phyloP scores from a whole-genome alignment of 2,797 vertebrate genomes.

The Melanotaenia nigrans region DNA sequence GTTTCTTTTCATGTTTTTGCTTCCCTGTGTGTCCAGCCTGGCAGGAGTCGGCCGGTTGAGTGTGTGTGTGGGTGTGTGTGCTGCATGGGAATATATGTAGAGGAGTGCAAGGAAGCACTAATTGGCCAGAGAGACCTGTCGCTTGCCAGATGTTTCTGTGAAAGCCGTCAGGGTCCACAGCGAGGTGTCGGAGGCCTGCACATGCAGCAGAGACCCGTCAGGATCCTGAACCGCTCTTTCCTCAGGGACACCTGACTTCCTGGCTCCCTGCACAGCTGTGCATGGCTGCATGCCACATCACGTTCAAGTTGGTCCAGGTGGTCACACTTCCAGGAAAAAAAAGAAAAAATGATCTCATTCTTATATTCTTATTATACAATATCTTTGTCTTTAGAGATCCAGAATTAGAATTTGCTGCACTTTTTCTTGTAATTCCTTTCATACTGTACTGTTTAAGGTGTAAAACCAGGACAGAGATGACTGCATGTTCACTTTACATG shows the following conservation, averaged over 20 bases:
- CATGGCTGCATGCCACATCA: constrained; percentile 45
- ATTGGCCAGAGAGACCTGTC: constrained; percentile 73
- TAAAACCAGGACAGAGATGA: constrained; percentile 33
- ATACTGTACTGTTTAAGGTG: not conserved
- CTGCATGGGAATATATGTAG: constrained; percentile 42
- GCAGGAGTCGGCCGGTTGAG: constrained; percentile 57
- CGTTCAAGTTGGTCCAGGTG: constrained; percentile 2
- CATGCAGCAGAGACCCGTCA: constrained; percentile 38
- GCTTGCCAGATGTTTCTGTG: constrained; percentile 77
- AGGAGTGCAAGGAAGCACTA: constrained; percentile 61
- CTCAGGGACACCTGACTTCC: constrained; percentile 62
- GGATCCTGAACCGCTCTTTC: constrained; percentile 49
- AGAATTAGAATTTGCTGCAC: not conserved
- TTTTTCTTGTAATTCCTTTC: not conserved
- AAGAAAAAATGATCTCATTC: constrained; percentile 16
- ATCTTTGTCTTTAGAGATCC: constrained; percentile 20
- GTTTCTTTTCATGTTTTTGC: constrained; percentile 78
- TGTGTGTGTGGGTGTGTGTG: constrained; percentile 16
- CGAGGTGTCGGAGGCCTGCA: constrained; percentile 67
- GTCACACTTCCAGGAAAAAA: constrained; percentile 28
- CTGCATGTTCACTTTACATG: constrained; percentile 30
- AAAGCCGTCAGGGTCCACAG: constrained; percentile 64
- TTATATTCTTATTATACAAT: constrained; percentile 30
- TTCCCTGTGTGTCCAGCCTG: constrained; percentile 62
- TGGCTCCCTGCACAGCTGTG: constrained; percentile 6